Evolutionary conservation across 2,113 vertebrate genomes (phyloP).

Genomic region (Myotis lucifugus): DNA sequence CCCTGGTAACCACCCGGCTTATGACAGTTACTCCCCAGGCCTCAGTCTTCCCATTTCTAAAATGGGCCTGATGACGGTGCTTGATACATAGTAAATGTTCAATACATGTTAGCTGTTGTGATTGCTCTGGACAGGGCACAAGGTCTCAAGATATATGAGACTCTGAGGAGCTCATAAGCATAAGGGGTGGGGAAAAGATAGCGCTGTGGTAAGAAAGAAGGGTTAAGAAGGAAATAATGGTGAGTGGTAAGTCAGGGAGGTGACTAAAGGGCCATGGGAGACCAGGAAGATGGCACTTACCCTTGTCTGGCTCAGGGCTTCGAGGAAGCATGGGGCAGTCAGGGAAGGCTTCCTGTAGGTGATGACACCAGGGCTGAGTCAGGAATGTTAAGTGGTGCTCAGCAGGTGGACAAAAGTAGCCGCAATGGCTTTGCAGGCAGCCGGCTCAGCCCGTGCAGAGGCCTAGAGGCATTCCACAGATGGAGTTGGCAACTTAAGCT

Average conservation of each 20-base stretch:
- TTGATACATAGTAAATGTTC: background rate
- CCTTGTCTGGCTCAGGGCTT: background rate
- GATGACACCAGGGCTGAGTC: background rate
- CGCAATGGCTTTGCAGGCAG: background rate
- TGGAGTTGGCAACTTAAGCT: background rate
- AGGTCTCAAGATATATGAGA: background rate
- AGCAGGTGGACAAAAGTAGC: background rate
- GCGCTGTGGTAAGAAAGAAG: background rate
- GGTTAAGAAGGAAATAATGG: background rate
- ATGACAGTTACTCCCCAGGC: background rate
- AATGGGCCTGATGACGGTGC: background rate
- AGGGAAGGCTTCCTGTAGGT: constrained; percentile 17
- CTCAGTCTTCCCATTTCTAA: constrained; percentile 1
- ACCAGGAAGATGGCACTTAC: background rate
- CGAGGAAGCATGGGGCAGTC: background rate
- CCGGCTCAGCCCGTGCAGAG: background rate
- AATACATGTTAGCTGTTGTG: background rate
- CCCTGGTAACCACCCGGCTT: background rate
- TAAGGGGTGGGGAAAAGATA: background rate
- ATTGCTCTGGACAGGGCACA: background rate
- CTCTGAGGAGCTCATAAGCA: background rate
- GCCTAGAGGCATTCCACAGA: background rate
- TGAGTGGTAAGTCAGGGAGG: no score
- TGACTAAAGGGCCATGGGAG: background rate
- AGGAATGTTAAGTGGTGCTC: background rate